Percentiles rank a stretch among this genome's conserved stretches.
Conservation (phyloP, 2,797 vertebrate species). For the Myripristis jacobus region DNA sequence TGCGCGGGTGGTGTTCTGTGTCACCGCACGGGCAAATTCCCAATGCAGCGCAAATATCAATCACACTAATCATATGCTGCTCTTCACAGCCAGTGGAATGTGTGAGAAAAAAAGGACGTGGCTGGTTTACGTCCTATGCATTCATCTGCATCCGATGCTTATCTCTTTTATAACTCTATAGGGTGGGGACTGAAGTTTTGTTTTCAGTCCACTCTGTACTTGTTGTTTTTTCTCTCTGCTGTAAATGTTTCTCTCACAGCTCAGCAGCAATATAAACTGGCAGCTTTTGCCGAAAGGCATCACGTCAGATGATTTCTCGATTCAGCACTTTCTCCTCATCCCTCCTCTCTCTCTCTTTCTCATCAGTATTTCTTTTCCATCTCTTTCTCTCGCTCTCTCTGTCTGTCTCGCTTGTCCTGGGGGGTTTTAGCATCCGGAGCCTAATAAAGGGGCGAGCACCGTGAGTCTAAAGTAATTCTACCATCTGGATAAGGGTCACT, state of each 20-base stretch:
- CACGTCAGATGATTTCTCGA: slow-evolving; percentile 58
- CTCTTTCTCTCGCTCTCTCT: slow-evolving; percentile 1
- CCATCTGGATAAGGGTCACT: slow-evolving; percentile 70
- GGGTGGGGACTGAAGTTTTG: not conserved
- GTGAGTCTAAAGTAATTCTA: slow-evolving; percentile 65
- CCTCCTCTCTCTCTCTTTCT: slow-evolving; percentile 8
- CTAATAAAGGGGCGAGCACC: slow-evolving; percentile 62
- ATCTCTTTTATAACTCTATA: slow-evolving; percentile 14
- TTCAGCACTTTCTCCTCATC: slow-evolving; percentile 63
- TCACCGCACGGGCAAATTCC: slow-evolving; percentile 67
- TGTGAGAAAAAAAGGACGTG: not conserved
- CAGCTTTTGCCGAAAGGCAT: slow-evolving; percentile 66
- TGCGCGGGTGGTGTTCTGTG: slow-evolving; percentile 64
- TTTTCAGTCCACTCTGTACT: slow-evolving; percentile 6
- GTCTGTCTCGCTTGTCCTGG: slow-evolving; percentile 15
- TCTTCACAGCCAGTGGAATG: slow-evolving; percentile 42
- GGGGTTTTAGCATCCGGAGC: slow-evolving; percentile 53
- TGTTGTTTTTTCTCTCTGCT: not conserved
- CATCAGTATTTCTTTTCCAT: slow-evolving; percentile 31
- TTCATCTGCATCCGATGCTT: slow-evolving; percentile 24
- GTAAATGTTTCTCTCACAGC: slow-evolving; percentile 29
- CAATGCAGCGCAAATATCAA: slow-evolving; percentile 72
- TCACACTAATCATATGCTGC: slow-evolving; percentile 68
- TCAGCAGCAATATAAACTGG: slow-evolving; percentile 54
- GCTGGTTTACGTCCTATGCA: slow-evolving; percentile 8